A percentile compares a stretch with the other conserved stretches of the same genome.
These are phyloP conservation scores for Telmatochromis bifrenatus DNA, from an alignment of 2,113 vertebrate genomes.

Conservation along the genomic window DNA sequence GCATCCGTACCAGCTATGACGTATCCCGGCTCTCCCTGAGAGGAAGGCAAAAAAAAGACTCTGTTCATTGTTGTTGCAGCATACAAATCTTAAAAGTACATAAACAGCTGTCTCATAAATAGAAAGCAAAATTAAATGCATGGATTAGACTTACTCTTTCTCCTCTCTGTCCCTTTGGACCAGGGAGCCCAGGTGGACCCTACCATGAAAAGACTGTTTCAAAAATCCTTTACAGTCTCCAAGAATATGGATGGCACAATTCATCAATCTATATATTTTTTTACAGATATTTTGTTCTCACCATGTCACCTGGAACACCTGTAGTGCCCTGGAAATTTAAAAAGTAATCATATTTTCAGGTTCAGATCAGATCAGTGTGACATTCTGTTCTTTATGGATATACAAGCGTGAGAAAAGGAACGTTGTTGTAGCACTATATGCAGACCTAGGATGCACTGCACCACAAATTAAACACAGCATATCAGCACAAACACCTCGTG, in stretches of 20 bases:
- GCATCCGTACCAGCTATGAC: constrained; percentile 75
- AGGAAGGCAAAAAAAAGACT: neutral
- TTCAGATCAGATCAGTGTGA: neutral
- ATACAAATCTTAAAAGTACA: neutral
- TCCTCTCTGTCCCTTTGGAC: constrained; percentile 81
- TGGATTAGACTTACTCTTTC: constrained; percentile 75
- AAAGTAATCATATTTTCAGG: neutral
- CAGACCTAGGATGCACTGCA: neutral
- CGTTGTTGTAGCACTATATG: neutral
- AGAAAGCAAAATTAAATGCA: neutral
- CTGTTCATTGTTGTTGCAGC: neutral
- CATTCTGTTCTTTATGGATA: neutral
- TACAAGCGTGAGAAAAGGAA: neutral
- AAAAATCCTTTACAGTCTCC: neutral
- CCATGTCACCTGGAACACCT: constrained; percentile 74
- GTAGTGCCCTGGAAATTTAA: constrained; percentile 67
- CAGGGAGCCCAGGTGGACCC: constrained; percentile 76
- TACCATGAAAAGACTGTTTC: constrained; percentile 21
- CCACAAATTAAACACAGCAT: neutral
- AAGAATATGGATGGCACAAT: neutral
- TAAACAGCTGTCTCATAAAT: neutral
- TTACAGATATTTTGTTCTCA: constrained; percentile 21
- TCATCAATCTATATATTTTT: neutral
- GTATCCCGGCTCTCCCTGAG: constrained; percentile 84
- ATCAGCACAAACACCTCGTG: neutral